Evolutionary conservation across 1,140 invertebrate species (phyloP), one percentile per base, ranked within the genome.

Genomic region (Drosophila watanabei): DNA sequence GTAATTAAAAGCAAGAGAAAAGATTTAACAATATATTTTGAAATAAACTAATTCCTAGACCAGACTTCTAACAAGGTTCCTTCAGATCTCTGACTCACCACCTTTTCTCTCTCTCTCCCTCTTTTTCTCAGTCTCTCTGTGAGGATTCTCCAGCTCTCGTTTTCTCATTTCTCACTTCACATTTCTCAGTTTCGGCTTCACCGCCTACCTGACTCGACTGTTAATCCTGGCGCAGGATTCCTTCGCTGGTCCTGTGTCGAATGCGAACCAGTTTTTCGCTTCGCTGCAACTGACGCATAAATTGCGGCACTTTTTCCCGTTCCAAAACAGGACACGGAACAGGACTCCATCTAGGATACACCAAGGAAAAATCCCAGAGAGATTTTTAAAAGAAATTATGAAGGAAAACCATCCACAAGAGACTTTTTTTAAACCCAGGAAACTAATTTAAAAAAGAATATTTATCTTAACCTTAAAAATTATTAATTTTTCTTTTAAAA

Each of bases 181-280:
- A 45, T 49, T 66, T 52, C 37, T 52, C n/a, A 48, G 18, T 49
- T 58, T 78, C 64, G 46, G n/a, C 16, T 48, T 68, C 61, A 30
- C 35, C 33, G 30, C 18, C 18, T 76, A 58, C 61, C 52, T 77
- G 72, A 43, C 62, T 51, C 20, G 49, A 20, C 37, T 35, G 37
- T 46, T 79, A 65, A 59, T 72, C 52, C 64, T 48, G 51, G 58
- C 45, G 49, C 65, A 72, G 68, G 68, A 73, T 73, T 79, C 24
- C 28, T 77, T 51, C 8, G 48, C 33, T 56, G 28, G 63, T 65
- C 56, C 54, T 85, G 81, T 83, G 69, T 84, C 85, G 84, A 83
- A 87, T 88, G 76, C 77, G 84, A 89, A 89, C 85, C 85, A 90
- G 85, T 89, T 89, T 90, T 89, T 82, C 82, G 86, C 86, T 82